Evolutionary conservation across 2,113 vertebrate species (phyloP).

Genomic region (Puntigrus tetrazona): DNA sequence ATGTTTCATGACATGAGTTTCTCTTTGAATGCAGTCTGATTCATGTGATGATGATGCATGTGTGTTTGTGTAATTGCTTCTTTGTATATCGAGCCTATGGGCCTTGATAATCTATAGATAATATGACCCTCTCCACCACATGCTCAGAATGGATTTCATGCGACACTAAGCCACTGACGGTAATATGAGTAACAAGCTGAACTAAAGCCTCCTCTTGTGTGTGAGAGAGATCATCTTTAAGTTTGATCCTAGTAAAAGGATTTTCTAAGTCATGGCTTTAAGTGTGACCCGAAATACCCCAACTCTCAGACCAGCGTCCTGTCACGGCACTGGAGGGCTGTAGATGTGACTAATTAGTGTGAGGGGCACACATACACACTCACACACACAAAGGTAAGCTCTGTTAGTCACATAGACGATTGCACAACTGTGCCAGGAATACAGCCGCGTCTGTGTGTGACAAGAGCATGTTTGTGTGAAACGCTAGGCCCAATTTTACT

Average conservation of each 20-base stretch:
- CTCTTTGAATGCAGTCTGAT: background rate
- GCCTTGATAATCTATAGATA: constrained; percentile 10
- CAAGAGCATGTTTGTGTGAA: background rate
- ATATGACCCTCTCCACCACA: constrained; percentile 1
- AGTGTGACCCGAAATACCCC: constrained; percentile 29
- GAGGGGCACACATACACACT: constrained; percentile 12
- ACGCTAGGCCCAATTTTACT: background rate
- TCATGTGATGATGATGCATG: constrained; percentile 14
- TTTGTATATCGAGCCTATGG: background rate
- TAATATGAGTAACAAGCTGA: constrained; percentile 16
- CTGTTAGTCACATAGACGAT: constrained; percentile 40
- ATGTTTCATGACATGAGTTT: background rate
- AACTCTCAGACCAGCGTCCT: background rate
- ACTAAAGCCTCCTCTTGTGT: background rate
- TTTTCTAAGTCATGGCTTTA: constrained; percentile 32
- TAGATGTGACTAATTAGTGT: constrained; percentile 58
- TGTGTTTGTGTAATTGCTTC: constrained; percentile 6
- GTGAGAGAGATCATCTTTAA: background rate
- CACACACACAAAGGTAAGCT: constrained; percentile 47
- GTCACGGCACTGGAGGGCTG: constrained; percentile 29
- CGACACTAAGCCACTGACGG: background rate
- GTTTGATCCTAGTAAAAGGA: constrained; percentile 35
- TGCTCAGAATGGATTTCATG: constrained; percentile 31
- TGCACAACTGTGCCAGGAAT: constrained; percentile 42
- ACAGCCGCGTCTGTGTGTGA: constrained; percentile 27